Evolutionary conservation across 2,888 invertebrate genomes (phyloP).

Genomic region (Andrena marginata): DNA sequence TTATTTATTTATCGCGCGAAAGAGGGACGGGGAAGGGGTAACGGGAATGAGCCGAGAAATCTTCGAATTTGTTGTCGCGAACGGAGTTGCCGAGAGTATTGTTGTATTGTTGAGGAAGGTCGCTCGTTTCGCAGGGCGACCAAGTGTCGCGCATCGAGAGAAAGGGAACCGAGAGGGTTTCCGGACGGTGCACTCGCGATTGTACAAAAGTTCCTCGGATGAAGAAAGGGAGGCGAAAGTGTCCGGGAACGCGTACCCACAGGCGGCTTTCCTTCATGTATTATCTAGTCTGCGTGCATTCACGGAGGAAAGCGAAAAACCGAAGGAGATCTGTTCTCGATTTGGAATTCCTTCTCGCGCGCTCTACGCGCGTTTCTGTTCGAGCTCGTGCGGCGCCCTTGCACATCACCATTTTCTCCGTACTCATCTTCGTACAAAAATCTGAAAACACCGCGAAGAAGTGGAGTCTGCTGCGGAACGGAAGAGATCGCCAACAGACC

Average conservation of each 20-base stretch:
- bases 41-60: conserved; percentile 12
- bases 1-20: conserved; percentile 65
- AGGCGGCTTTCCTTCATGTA: conserved; percentile 54
- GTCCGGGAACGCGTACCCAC: conserved; percentile 9
- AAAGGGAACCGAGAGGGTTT: conserved; percentile 8
- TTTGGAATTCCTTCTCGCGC: conserved; percentile 15
- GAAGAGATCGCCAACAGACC: background rate
- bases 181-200: conserved; percentile 25
- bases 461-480: background rate
- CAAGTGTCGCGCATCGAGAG: background rate
- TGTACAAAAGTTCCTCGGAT: conserved; percentile 48
- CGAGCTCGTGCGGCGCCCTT: background rate
- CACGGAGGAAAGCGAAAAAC: conserved; percentile 28
- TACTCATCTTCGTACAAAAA: background rate
- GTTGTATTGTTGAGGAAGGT: conserved; percentile 36
- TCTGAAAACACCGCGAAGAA: background rate
- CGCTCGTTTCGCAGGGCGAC: conserved; percentile 12
- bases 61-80: conserved; percentile 4
- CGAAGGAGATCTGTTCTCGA: conserved; percentile 8
- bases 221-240: conserved; percentile 8
- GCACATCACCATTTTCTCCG: background rate
- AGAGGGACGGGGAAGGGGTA: conserved; percentile 12
- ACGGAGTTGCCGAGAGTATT: conserved; percentile 57
- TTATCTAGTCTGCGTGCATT: conserved; percentile 63
- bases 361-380: conserved; percentile 22